Evolutionary conservation across 2,113 vertebrate genomes (phyloP).

Genomic region (Odocoileus virginianus): DNA sequence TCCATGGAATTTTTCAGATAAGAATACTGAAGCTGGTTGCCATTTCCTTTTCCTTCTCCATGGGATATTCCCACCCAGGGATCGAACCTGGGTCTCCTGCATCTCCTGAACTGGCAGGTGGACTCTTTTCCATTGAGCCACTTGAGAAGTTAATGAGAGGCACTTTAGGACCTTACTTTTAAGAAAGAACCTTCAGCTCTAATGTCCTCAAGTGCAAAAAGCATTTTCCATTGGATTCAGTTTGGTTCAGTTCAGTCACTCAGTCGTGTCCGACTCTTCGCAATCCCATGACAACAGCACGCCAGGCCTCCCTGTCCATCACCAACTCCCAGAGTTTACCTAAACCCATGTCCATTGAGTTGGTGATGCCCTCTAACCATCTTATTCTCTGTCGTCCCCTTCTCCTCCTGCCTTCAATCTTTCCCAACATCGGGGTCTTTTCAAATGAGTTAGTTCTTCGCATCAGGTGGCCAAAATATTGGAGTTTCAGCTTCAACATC

Average conservation of each 20-base stretch:
- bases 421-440: no score
- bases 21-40: neutral
- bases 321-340: no score
- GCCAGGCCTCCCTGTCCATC: no score
- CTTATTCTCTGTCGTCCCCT: no score
- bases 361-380: no score
- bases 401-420: no score
- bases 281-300: no score
- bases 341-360: no score
- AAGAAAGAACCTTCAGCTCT: neutral
- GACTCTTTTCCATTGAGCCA: neutral
- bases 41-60: neutral
- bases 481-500: no score
- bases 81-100: neutral
- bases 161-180: neutral
- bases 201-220: neutral
- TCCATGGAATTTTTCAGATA: neutral
- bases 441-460: no score
- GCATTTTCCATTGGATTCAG: neutral
- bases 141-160: neutral
- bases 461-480: no score
- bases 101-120: neutral
- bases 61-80: neutral
- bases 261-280: rapidly evolving
- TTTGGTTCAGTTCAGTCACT: no score